Evolutionary conservation across 2,797 vertebrate species (phyloP), one percentile per base, ranked within the genome.

Genomic region (Parauchenoglanis ngamensis): DNA sequence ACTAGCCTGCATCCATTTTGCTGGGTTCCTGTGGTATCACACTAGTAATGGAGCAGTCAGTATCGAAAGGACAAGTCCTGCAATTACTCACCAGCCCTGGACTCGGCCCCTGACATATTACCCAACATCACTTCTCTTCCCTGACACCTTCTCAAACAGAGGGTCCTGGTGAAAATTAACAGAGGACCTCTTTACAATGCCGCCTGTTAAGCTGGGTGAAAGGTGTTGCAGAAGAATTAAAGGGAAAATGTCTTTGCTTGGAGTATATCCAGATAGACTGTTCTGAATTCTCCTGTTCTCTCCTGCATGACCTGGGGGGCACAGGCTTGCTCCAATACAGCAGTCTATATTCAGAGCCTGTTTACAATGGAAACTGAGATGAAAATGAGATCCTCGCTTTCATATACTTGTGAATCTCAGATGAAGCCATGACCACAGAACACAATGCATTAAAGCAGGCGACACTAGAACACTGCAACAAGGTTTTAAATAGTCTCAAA

Each of bases 291-390:
- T 49, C 7, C 86, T 31, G 54, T 44, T 84, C 44, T 83, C 82
- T 78, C 61, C 59, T n/a, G 31, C 13, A 7, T 70, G 59, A 84
- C 40, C 73, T 49, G 7, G 40, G 56, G 85, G 70, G 28, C 59
- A 82, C 46, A 82, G 85, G 84, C 88, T 88, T 81, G 46, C 80
- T 87, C 35, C n/a, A 65, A 44, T 61, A 82, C 5, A 35, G 73
- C 44, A 25, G 85, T 91, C 83, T 5, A 88, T 70, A 80, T 91
- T 44, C 59, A 11, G 31, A 75, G 68, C 11, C 44, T 56, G 87
- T 86, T 75, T 79, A 75, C 28, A 68, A 76, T 52, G 8, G 40
- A 44, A 86, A 87, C 89, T 46, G 52, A 80, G 82, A 80, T n/a
- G 28, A 75, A 65, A 59, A 44, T 67, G 46, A 67, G 44, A 67